Evolutionary conservation across 2,797 vertebrate species (phyloP).

Genomic region (Syncerus caffer): DNA sequence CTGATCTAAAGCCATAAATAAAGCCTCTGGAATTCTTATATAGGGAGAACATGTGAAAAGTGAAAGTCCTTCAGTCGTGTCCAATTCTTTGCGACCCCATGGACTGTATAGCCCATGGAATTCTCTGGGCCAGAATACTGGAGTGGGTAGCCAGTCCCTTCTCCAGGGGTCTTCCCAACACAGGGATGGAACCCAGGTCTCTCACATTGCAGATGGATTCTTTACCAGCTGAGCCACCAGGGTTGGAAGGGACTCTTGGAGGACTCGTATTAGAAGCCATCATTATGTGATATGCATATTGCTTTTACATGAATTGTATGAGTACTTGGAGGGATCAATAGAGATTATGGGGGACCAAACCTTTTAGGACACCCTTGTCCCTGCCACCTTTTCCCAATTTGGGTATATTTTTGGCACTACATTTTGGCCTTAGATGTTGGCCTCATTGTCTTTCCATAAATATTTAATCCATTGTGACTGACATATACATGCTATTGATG

Average conservation of each 20-base stretch:
- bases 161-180: neutral
- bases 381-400: neutral
- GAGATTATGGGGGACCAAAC: neutral
- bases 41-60: neutral
- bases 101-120: neutral
- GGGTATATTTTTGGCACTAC: neutral
- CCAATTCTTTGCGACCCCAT: neutral
- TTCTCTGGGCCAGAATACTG: neutral
- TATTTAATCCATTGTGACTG: neutral
- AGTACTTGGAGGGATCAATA: neutral
- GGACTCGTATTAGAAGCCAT: neutral
- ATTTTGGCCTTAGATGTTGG: neutral
- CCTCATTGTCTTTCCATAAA: slow-evolving; percentile 15
- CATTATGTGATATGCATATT: neutral
- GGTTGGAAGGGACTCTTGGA: neutral
- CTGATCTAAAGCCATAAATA: neutral
- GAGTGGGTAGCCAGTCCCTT: neutral
- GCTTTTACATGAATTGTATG: neutral
- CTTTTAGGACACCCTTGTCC: neutral
- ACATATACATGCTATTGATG: neutral
- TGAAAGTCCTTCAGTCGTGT: neutral
- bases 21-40: neutral
- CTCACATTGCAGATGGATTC: neutral
- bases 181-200: neutral
- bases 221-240: neutral